Conservation (phyloP, 2,888 invertebrate genomes). For the Lycaena phlaeas region DNA sequence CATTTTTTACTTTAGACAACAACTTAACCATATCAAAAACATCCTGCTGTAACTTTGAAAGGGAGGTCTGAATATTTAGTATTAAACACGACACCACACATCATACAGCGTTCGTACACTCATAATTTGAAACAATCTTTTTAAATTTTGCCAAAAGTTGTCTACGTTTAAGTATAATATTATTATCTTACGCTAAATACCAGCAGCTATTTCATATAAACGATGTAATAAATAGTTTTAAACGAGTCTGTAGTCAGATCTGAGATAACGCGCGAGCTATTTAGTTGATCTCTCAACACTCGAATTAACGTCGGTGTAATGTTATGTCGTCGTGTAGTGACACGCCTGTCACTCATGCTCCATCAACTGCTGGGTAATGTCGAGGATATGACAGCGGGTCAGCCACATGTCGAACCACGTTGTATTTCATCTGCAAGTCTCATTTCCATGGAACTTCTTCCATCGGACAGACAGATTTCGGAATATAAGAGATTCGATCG, state of each 20-base stretch:
- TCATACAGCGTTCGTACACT: too few relatives aligned
- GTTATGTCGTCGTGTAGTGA: slow-evolving; percentile 51
- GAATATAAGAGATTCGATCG: slow-evolving; percentile 25
- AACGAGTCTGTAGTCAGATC: slow-evolving; percentile 54
- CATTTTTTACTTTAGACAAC: slow-evolving; percentile 56
- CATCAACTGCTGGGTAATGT: slow-evolving; percentile 69
- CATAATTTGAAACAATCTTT: too few relatives aligned
- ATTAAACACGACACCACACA: slow-evolving; percentile 13
- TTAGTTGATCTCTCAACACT: slow-evolving; percentile 47
- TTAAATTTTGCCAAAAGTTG: too few relatives aligned
- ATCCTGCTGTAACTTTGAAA: slow-evolving; percentile 46
- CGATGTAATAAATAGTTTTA: slow-evolving; percentile 50
- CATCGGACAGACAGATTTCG: slow-evolving; percentile 57
- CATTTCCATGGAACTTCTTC: slow-evolving; percentile 47
- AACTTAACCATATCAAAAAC: slow-evolving; percentile 52
- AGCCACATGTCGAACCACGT: slow-evolving; percentile 63
- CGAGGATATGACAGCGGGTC: slow-evolving; percentile 65
- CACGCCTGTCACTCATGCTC: slow-evolving; percentile 70
- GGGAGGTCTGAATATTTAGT: slow-evolving; percentile 25
- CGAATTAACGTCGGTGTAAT: slow-evolving; percentile 65
- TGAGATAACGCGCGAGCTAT: slow-evolving; percentile 46
- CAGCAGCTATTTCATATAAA: slow-evolving; percentile 55
- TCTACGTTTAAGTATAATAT: slow-evolving; percentile 14
- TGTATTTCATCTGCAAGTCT: slow-evolving; percentile 62
- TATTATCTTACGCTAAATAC: slow-evolving; percentile 35